Percentiles rank a stretch among this genome's conserved stretches.
Evolutionary conservation across 2,888 invertebrate species (phyloP).

Genomic region (Thereva unica): DNA sequence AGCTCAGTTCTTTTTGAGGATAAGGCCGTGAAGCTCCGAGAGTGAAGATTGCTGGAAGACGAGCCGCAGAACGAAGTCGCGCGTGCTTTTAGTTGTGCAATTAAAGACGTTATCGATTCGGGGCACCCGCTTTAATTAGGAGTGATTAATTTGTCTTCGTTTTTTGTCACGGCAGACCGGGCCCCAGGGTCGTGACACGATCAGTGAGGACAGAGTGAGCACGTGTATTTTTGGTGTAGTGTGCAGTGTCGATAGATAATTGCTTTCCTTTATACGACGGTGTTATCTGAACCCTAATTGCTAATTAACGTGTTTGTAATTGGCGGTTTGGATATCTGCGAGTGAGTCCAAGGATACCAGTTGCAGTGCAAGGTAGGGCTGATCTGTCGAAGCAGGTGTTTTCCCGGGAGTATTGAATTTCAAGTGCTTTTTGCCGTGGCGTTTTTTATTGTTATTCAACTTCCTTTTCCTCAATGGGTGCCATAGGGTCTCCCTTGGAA

Average conservation of each 20-base stretch:
- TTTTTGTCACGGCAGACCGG: not conserved
- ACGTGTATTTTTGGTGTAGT: conserved; percentile 10
- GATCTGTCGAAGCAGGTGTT: conserved; percentile 4
- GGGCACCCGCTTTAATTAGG: not conserved
- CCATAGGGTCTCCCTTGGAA: conserved; percentile 19
- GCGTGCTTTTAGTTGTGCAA: too few relatives aligned
- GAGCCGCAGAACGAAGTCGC: too few relatives aligned
- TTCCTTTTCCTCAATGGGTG: not conserved
- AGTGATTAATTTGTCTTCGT: conserved; percentile 4
- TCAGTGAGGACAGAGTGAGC: conserved; percentile 8
- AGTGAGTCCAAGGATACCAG: conserved; percentile 21
- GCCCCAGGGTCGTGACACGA: conserved; percentile 2
- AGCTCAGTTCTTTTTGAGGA: not conserved
- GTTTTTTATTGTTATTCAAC: not conserved
- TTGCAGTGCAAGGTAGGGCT: conserved; percentile 11
- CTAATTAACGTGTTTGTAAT: not conserved
- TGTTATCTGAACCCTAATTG: conserved; percentile 7
- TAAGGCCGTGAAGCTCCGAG: conserved; percentile 10
- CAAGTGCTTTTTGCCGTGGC: conserved; percentile 2
- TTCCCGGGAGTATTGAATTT: not conserved
- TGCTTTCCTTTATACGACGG: conserved; percentile 2
- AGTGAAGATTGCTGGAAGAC: too few relatives aligned
- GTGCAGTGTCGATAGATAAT: not conserved
- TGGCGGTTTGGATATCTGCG: not conserved
- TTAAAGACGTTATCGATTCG: not conserved